phyloP scores from a whole-genome alignment of 2,797 vertebrate genomes.

The Oreonectes daqikongensis region DNA sequence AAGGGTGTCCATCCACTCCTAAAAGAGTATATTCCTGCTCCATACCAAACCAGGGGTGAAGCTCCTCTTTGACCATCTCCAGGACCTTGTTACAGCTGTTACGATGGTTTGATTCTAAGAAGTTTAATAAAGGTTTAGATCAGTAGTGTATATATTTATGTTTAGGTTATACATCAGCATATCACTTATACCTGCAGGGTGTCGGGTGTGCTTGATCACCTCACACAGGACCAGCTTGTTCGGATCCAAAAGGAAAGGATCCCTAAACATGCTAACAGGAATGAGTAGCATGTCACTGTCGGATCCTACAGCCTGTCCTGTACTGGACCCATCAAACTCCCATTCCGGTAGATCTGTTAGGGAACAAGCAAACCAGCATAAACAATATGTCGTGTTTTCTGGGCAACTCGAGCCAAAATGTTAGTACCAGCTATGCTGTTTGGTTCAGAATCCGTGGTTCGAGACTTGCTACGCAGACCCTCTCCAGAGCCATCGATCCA shows the following conservation, averaged over 20 bases:
- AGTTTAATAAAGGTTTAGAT: background rate
- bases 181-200: slow-evolving; percentile 62
- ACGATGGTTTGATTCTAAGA: slow-evolving; percentile 82
- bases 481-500: slow-evolving; percentile 88
- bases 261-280: slow-evolving; percentile 83
- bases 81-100: slow-evolving; percentile 78
- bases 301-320: slow-evolving; percentile 76
- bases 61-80: slow-evolving; percentile 76
- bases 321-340: slow-evolving; percentile 88
- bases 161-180: no score
- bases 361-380: background rate
- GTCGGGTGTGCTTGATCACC: slow-evolving; percentile 82
- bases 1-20: slow-evolving; percentile 81
- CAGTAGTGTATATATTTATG: background rate
- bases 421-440: slow-evolving; percentile 74
- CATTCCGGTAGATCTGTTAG: slow-evolving; percentile 70
- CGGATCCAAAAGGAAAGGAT: slow-evolving; percentile 84
- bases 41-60: slow-evolving; percentile 85
- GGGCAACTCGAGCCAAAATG: background rate
- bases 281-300: slow-evolving; percentile 89
- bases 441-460: slow-evolving; percentile 81
- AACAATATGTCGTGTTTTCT: background rate
- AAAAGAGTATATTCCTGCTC: slow-evolving; percentile 89
- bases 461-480: slow-evolving; percentile 82
- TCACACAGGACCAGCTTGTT: slow-evolving; percentile 91